A percentile compares a stretch with the other conserved stretches of the same genome.
These are phyloP conservation scores for Ormia ochracea DNA, from an alignment of 2,888 invertebrate genomes.

Conservation along the genomic window DNA sequence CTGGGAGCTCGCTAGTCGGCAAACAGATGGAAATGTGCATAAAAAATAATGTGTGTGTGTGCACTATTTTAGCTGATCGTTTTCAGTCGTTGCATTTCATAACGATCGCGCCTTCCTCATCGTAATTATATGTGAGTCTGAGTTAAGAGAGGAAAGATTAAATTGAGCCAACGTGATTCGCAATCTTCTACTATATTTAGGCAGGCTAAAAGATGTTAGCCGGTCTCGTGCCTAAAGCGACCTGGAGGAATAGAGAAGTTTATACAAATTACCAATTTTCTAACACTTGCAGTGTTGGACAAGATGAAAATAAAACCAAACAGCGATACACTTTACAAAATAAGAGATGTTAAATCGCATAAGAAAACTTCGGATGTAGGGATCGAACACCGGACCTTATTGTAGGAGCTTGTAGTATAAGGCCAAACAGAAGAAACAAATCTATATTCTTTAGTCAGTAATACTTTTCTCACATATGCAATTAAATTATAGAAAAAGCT, in stretches of 20 bases:
- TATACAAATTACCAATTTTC: slow-evolving; percentile 47
- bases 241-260: slow-evolving; percentile 35
- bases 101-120: slow-evolving; percentile 49
- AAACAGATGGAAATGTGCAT: slow-evolving; percentile 21
- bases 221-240: slow-evolving; percentile 57
- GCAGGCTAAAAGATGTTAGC: slow-evolving; percentile 45
- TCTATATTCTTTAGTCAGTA: no score
- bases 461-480: no score
- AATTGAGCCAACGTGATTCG: slow-evolving; percentile 42
- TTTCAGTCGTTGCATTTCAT: slow-evolving; percentile 52
- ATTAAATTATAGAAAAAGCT: no score
- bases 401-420: no score
- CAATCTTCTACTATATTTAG: background rate
- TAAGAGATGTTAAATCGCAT: background rate
- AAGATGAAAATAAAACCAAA: background rate
- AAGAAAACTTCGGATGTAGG: no score
- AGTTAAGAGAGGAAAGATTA: slow-evolving; percentile 39
- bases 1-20: slow-evolving; percentile 1
- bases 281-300: slow-evolving; percentile 32
- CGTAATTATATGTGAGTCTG: slow-evolving; percentile 56
- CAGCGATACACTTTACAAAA: background rate
- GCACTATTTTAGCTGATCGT: slow-evolving; percentile 5
- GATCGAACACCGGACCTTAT: no score
- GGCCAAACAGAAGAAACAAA: no score
- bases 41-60: slow-evolving; percentile 8